Percentiles rank a stretch among this genome's conserved stretches.
phyloP scores from a whole-genome alignment of 1,140 invertebrate genomes.

The Steinernema khuongi region DNA sequence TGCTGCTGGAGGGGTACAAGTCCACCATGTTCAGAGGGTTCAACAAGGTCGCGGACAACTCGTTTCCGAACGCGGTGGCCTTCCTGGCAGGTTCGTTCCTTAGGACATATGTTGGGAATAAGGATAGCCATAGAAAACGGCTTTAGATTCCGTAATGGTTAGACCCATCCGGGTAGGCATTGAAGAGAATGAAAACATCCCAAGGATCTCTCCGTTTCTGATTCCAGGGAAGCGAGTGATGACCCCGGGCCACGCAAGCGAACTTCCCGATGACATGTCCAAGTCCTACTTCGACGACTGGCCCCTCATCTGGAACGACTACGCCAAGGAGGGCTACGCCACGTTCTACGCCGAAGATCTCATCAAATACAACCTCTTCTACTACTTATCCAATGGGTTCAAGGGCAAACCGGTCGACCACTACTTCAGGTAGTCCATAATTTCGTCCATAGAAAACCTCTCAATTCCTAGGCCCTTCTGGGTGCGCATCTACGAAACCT shows the following conservation, averaged over 20 bases:
- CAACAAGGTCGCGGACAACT: conserved; percentile 52
- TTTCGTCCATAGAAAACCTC: conserved; percentile 19
- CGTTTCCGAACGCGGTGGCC: conserved; percentile 50
- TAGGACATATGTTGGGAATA: conserved; percentile 15
- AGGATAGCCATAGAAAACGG: too few relatives aligned
- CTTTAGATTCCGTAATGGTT: too few relatives aligned
- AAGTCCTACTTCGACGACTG: conserved; percentile 67
- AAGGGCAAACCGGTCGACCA: conserved; percentile 41
- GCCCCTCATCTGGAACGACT: conserved; percentile 75
- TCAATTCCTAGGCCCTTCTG: conserved; percentile 44
- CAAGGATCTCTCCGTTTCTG: too few relatives aligned
- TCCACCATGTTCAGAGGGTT: conserved; percentile 46
- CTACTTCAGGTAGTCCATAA: conserved; percentile 40
- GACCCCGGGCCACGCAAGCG: background rate
- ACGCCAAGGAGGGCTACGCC: conserved; percentile 61
- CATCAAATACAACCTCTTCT: conserved; percentile 50
- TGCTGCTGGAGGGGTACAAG: conserved; percentile 36
- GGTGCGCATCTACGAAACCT: conserved; percentile 43
- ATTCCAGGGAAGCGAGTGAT: conserved; percentile 1
- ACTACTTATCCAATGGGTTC: conserved; percentile 45
- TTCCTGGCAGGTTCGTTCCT: conserved; percentile 43
- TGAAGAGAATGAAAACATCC: too few relatives aligned
- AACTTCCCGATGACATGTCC: conserved; percentile 59
- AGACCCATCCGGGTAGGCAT: too few relatives aligned
- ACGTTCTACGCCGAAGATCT: conserved; percentile 57